Percentiles rank a stretch among this genome's conserved stretches.
phyloP scores from a whole-genome alignment of 1,140 invertebrate genomes.

The Spodoptera litura region DNA sequence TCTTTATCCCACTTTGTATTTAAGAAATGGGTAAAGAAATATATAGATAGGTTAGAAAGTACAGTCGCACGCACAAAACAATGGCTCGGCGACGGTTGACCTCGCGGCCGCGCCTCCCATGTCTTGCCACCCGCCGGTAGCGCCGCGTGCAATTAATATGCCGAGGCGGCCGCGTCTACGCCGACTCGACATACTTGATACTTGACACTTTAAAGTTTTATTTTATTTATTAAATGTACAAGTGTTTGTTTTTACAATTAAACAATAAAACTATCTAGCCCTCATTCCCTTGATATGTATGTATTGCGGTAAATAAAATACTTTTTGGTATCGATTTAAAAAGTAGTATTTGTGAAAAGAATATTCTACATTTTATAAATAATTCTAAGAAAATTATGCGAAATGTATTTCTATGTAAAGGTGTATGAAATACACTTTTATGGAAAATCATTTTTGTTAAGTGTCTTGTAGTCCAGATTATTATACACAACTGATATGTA shows the following conservation, averaged over 20 bases:
- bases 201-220: slow-evolving; percentile 35
- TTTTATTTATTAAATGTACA: background rate
- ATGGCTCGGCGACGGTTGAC: slow-evolving; percentile 86
- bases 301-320: no score
- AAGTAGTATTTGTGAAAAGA: background rate
- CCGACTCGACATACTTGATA: slow-evolving; percentile 53
- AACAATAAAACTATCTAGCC: no score
- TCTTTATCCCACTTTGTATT: slow-evolving; percentile 46
- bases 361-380: no score
- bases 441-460: no score
- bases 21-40: slow-evolving; percentile 35
- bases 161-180: slow-evolving; percentile 79
- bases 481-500: no score
- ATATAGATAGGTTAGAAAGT: slow-evolving; percentile 56
- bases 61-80: slow-evolving; percentile 79
- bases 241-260: no score
- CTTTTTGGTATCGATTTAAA: background rate
- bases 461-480: no score
- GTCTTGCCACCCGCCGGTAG: slow-evolving; percentile 79
- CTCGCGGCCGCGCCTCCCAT: slow-evolving; percentile 78
- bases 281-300: no score
- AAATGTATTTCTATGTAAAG: no score
- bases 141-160: slow-evolving; percentile 86
- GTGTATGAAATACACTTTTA: no score
- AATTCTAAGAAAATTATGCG: no score